Conservation (phyloP, 2,113 vertebrate species). For the Nothoprocta perdicaria region DNA sequence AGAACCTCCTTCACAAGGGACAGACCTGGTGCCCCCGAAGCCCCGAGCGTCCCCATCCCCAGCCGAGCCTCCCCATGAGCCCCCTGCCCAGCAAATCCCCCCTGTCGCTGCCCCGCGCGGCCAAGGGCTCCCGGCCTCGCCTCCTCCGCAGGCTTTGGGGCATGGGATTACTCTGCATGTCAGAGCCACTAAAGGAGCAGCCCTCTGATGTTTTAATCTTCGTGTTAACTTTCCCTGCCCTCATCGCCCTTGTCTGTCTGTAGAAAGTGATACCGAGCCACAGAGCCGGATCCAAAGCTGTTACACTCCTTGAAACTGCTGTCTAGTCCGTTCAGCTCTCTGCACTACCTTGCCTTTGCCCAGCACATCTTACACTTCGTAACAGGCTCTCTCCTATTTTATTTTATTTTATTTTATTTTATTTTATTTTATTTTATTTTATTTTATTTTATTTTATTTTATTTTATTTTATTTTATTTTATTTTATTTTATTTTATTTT, state of each 20-base stretch:
- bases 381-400: background rate
- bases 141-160: constrained; percentile 68
- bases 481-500: too few relatives aligned
- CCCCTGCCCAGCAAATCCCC: background rate
- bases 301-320: background rate
- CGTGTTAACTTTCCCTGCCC: constrained; percentile 73
- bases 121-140: constrained; percentile 30
- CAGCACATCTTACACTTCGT: background rate
- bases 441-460: too few relatives aligned
- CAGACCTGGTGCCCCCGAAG: background rate
- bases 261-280: constrained; percentile 64
- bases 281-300: background rate
- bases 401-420: too few relatives aligned
- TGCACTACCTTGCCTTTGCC: fast-evolving
- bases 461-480: too few relatives aligned
- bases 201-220: constrained; percentile 80
- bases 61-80: background rate
- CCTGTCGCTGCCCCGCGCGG: constrained; percentile 28
- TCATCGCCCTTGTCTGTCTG: constrained; percentile 61
- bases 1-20: fast-evolving
- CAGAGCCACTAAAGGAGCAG: constrained; percentile 74
- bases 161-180: constrained; percentile 77
- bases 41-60: background rate
- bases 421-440: too few relatives aligned
- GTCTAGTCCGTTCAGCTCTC: background rate